phyloP scores from a whole-genome alignment of 2,113 vertebrate genomes.

The Dasyornis broadbenti region DNA sequence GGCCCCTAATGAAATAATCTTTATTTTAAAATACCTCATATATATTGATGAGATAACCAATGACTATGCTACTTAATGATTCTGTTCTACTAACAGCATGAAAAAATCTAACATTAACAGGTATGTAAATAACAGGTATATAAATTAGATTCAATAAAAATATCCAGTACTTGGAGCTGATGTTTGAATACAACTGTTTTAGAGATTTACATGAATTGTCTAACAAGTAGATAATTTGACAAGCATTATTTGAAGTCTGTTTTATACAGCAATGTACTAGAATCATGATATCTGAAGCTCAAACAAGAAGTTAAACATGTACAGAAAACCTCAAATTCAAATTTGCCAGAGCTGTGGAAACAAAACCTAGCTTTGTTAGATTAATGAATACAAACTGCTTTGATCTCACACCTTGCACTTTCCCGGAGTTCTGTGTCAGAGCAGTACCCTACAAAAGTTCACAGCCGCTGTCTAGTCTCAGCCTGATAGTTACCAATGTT shows the following conservation, averaged over 20 bases:
- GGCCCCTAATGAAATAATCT: conserved; percentile 21
- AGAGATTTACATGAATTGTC: not conserved
- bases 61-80: not conserved
- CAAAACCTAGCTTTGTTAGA: not conserved
- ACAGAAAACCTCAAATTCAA: not conserved
- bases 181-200: not conserved
- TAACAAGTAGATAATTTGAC: not conserved
- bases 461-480: not conserved
- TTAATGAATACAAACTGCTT: not conserved
- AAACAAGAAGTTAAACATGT: not conserved
- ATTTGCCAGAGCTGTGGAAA: not conserved
- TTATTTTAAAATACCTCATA: conserved; percentile 19
- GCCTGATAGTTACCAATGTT: not conserved
- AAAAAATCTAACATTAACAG: not conserved
- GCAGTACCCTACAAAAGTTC: not conserved
- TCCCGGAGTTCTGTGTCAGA: not conserved
- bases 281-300: not conserved
- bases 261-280: not conserved
- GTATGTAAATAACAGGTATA: not conserved
- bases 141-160: not conserved
- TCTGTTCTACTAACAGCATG: not conserved
- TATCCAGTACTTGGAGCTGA: not conserved
- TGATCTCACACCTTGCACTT: not conserved
- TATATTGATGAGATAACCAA: not conserved
- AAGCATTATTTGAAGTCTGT: not conserved